Base-by-base conservation (phyloP, 2,113 vertebrate genomes). In the Tetrao urogallus region DNA sequence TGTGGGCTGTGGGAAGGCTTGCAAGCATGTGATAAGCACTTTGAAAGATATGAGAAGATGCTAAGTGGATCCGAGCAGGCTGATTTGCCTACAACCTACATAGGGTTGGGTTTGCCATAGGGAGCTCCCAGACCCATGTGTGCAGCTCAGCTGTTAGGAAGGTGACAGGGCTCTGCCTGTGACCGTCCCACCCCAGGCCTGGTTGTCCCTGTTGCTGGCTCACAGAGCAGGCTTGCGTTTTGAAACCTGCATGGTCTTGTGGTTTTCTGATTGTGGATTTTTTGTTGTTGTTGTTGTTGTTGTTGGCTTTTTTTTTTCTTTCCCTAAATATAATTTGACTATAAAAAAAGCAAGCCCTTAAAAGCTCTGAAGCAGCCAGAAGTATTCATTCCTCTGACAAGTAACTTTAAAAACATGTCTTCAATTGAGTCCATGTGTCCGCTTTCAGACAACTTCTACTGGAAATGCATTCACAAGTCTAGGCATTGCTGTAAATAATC, bases 391-490 rank as follows among this genome's bases (percentile, higher is more conserved):
- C 63, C 70, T 83, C 76, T 92, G 80, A 95, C 91, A 91, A 96
- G 80, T 78, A 93, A 92, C 94, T 91, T 91, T 40, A 83, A 92
- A 91, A 94, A 91, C 86, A 88, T 86, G 61, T 81, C 76, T 95
- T 93, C 93, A 92, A 90, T 95, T 95, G 91, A 94, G 88, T 92
- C 91, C 91, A 92, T 95, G 91, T 97, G 96, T 94, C 90, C 1
- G 12, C 85, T 86, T 93, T 88, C 82, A 90, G 93, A 94, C 61
- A 54, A 34, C 84, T 94, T 94, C 88, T 94, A 73, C 94, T 84
- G 65, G 76, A 90, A 96, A 52, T 94, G 66, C 90, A 86, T 94
- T 85, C 79, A 61, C 75, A 81, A 89, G 75, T 69, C 72, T 79
- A 94, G 73, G 54, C 89, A 84, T 94, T 88, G 88, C 88, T 90